Evolutionary conservation across 2,888 invertebrate species (phyloP).

Genomic region (Marronus borbonicus): DNA sequence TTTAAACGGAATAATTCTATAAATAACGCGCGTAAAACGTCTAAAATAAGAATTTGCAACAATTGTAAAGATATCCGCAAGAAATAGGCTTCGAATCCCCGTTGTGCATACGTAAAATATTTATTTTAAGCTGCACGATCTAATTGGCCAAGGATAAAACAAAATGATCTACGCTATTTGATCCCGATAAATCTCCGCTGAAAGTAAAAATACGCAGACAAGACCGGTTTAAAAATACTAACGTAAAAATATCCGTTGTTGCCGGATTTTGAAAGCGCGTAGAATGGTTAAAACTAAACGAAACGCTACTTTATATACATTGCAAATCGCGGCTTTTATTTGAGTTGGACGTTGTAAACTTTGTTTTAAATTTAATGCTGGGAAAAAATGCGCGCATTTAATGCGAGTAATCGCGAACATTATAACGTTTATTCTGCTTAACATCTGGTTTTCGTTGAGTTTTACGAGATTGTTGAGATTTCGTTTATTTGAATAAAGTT

Average conservation of each 20-base stretch:
- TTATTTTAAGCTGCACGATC: no score
- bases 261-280: not conserved
- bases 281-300: not conserved
- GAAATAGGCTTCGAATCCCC: not conserved
- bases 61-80: not conserved
- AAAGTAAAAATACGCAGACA: not conserved
- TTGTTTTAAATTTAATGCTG: conserved; percentile 16
- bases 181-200: not conserved
- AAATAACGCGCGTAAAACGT: not conserved
- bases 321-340: not conserved
- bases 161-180: not conserved
- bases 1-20: not conserved
- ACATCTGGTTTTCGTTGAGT: conserved; percentile 9
- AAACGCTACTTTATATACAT: no score
- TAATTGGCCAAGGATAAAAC: not conserved
- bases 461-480: not conserved
- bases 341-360: not conserved
- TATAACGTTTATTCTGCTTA: not conserved
- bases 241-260: not conserved
- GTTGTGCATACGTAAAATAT: not conserved
- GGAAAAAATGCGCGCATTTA: conserved; percentile 3
- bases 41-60: not conserved
- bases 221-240: not conserved
- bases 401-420: not conserved
- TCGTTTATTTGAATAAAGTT: no score